Base-by-base conservation (phyloP, 2,113 vertebrate genomes). In the Alligator mississippiensis region DNA sequence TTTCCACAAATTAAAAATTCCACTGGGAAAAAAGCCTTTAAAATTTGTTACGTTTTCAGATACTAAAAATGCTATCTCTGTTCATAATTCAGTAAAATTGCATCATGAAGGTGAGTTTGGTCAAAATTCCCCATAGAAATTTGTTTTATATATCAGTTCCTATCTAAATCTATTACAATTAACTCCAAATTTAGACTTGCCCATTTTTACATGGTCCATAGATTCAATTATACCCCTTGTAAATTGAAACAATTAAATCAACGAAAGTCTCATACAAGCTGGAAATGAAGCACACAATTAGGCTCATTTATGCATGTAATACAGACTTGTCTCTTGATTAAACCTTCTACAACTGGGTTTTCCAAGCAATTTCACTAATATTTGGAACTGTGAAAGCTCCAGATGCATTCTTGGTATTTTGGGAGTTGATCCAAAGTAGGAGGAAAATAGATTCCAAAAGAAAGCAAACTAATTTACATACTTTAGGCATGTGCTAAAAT, bases 361-460 rank as follows among this genome's bases (percentile, higher is more conserved):
- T 93, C 88, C 86, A 59, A 92, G 93, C 84, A 85, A 80, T 94
- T 92, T 95, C 72, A 82, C 77, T 93, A 87, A 76, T 80, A 70
- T n/a, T 93, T 93, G 90, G 80, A 96, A 79, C 77, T 85, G 30
- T 79, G 80, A 74, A 58, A 63, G 63, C 60, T 90, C 82, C 93
- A 95, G 89, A 66, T 94, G 87, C 87, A 90, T 0, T 90, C 77
- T 77, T 89, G 80, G 18, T 28, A 63, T 89, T 72, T 12, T 15
- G 79, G 82, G 63, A 94, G 12, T 89, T 58, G 47, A 25, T 90
- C 64, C 85, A 90, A 86, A 90, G 82, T 5, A 92, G 54, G 70
- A 94, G 66, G 87, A 93, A 86, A 80, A 91, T 8, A 0, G 15
- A 82, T 89, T 86, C 76, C 47, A 54, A 77, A 88, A 88, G 87